phyloP scores from a whole-genome alignment of 2,888 invertebrate species.

The Apeira syringaria region DNA sequence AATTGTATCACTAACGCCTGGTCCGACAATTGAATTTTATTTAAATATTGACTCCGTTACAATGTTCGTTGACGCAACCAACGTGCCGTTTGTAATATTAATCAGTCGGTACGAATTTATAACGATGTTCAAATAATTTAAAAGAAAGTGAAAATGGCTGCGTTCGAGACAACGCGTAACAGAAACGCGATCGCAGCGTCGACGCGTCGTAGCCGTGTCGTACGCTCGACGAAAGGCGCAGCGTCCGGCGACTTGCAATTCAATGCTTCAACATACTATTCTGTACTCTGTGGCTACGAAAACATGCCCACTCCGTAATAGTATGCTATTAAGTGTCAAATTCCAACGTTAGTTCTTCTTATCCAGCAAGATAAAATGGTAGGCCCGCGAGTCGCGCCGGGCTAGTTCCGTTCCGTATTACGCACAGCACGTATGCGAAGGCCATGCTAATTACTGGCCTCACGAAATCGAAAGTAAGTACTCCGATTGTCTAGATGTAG shows the following conservation, averaged over 20 bases:
- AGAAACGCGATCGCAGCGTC: conserved; percentile 11
- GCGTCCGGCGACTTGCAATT: background rate
- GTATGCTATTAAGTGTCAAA: background rate
- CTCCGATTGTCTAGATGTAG: conserved; percentile 56
- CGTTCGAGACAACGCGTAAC: conserved; percentile 39
- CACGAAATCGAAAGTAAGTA: conserved; percentile 79
- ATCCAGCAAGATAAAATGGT: conserved; percentile 20
- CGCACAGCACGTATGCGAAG: conserved; percentile 71
- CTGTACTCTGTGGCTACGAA: background rate
- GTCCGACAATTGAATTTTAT: conserved; percentile 30
- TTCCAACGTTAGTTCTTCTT: conserved; percentile 1
- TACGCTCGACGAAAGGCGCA: no score
- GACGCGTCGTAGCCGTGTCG: conserved; percentile 6
- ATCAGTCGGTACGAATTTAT: conserved; percentile 58
- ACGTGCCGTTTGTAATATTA: conserved; percentile 50
- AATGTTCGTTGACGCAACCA: conserved; percentile 46
- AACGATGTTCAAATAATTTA: conserved; percentile 60
- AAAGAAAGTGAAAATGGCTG: conserved; percentile 76
- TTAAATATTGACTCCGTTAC: conserved; percentile 37
- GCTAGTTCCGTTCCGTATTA: conserved; percentile 72
- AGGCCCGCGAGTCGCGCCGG: conserved; percentile 37
- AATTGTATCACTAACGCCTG: no score
- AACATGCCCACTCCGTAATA: conserved; percentile 1
- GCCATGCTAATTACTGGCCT: conserved; percentile 77
- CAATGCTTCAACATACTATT: conserved; percentile 1